A percentile compares a stretch with the other conserved stretches of the same genome.
phyloP scores from a whole-genome alignment of 2,888 invertebrate genomes.

The Parapristionchus giblindavisi region DNA sequence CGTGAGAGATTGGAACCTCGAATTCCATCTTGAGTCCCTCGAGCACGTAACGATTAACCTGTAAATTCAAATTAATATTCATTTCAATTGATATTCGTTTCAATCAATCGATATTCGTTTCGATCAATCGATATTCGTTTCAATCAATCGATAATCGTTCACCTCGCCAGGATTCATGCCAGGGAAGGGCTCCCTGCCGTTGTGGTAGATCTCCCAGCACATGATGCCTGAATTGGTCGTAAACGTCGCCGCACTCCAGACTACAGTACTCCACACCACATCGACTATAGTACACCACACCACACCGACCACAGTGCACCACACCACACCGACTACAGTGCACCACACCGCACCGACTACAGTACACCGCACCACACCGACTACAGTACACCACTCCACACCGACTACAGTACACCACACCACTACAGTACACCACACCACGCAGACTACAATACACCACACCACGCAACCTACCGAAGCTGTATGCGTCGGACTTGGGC shows the following conservation, averaged over 20 bases:
- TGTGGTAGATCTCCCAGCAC: slow-evolving; percentile 35
- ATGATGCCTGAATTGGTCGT: slow-evolving; percentile 31
- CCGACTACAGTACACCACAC: neutral
- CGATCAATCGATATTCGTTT: neutral
- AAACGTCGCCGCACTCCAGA: neutral
- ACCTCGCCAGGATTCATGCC: slow-evolving; percentile 16
- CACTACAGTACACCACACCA: neutral
- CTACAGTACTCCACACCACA: neutral
- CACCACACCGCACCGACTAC: neutral
- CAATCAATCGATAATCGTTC: slow-evolving; percentile 11
- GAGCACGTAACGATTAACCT: slow-evolving; percentile 4
- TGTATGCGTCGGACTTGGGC: slow-evolving; percentile 18
- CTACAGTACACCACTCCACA: neutral
- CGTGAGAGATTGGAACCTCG: slow-evolving; percentile 5
- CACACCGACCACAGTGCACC: neutral
- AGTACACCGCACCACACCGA: neutral
- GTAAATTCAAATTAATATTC: neutral
- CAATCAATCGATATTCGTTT: neutral
- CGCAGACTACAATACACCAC: slow-evolving; percentile 8
- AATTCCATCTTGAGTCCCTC: slow-evolving; percentile 14
- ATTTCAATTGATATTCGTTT: neutral
- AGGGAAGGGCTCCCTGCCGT: slow-evolving; percentile 33
- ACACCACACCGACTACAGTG: neutral
- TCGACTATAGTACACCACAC: neutral
- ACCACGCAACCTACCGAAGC: neutral